These are phyloP conservation scores for Operophtera brumata DNA, from an alignment of 2,888 invertebrate genomes.

Conservation along the genomic window DNA sequence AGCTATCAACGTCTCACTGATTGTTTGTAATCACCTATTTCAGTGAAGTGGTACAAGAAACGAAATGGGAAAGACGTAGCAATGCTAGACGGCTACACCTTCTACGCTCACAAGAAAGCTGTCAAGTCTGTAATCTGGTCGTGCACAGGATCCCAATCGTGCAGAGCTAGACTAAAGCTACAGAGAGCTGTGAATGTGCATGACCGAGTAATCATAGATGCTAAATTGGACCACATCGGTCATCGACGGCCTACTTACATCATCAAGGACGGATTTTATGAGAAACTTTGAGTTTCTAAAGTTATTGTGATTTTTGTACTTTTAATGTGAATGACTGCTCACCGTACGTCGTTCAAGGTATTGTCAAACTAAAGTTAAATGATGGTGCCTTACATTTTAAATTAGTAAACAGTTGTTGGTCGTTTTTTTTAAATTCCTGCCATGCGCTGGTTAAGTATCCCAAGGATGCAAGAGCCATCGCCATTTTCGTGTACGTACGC, in stretches of 20 bases:
- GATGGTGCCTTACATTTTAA: no score
- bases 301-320: not conserved
- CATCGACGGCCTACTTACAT: slow-evolving; percentile 22
- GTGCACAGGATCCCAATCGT: slow-evolving; percentile 26
- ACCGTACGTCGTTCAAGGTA: no score
- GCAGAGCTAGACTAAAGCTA: slow-evolving; percentile 27
- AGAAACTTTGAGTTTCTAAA: slow-evolving; percentile 12
- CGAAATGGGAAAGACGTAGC: slow-evolving; percentile 35
- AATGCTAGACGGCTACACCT: slow-evolving; percentile 29
- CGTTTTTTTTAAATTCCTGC: no score
- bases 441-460: no score
- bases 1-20: no score
- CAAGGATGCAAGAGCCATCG: no score
- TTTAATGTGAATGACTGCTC: no score
- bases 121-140: slow-evolving; percentile 20
- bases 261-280: slow-evolving; percentile 26
- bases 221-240: slow-evolving; percentile 33
- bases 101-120: slow-evolving; percentile 29
- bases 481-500: no score
- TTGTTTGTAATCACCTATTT: not conserved
- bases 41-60: slow-evolving; percentile 40
- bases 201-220: slow-evolving; percentile 14
- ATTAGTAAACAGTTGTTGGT: no score
- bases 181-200: slow-evolving; percentile 5
- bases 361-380: no score